Evolutionary conservation across 2,797 vertebrate genomes (phyloP), one percentile per base, ranked within the genome.

Genomic region (Sebastes melanostomus): DNA sequence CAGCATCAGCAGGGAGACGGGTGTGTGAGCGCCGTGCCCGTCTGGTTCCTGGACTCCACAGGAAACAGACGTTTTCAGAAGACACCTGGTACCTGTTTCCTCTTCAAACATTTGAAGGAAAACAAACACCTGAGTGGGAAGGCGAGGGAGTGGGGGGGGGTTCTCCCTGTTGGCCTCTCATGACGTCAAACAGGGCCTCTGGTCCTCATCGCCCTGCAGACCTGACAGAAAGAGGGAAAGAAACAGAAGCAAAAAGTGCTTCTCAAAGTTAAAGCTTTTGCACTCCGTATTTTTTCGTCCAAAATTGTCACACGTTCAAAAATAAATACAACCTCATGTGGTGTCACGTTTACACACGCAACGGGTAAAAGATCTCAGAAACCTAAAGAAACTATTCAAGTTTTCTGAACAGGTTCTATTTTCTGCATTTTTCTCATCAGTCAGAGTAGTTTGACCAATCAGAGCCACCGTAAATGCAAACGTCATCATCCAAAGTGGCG

Each of bases 31-130:
- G 34, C 30, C 38, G 54, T 70, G 56, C 54, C 66, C 13, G 46
- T 85, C 81, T 86, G 80, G 66, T 79, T 80, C 66, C 42, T 50
- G 82, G 25, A 68, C 74, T 76, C 66, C 52, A 83, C 71, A 83
- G 90, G 80, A 93, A 91, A 85, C 72, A 72, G n/a, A 34, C 50
- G 5, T 85, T 86, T 85, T 88, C 78, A 83, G 83, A 84, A 76
- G 82, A 88, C 87, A 90, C 90, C 87, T 86, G 84, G 88, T 91
- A 90, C 91, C 86, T 91, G 88, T 91, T 93, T 88, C 79, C 84
- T 84, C 81, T 68, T 82, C 62, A 78, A 80, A 77, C 13, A 12
- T 82, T 89, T 83, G 36, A 85, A 84, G 77, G 80, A 90, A 91
- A 93, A 91, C 81, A 93, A 92, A 92, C 79, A 90, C 86, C 88